Evolutionary conservation across 2,797 vertebrate genomes (phyloP).

Genomic region (Bryconaethiops microstoma): DNA sequence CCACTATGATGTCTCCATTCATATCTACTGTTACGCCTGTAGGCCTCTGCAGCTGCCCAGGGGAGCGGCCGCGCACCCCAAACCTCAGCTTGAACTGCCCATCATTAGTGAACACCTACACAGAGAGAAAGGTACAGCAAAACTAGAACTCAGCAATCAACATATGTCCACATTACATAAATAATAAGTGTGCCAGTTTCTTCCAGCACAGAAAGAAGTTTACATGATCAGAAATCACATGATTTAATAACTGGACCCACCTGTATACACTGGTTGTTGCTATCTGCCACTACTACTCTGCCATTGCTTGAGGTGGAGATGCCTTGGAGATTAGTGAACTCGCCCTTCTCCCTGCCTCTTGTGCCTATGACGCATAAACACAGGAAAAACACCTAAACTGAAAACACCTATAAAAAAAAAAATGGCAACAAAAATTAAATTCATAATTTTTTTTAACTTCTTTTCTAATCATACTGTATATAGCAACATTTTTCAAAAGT

Average conservation of each 20-base stretch:
- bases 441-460: too few species aligned
- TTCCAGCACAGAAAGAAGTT: too few species aligned
- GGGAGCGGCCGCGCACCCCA: constrained; percentile 91
- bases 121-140: neutral
- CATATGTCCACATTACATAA: too few species aligned
- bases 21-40: constrained; percentile 91
- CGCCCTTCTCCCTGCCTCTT: constrained; percentile 92
- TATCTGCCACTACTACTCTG: constrained; percentile 94
- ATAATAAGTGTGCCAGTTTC: neutral
- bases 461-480: too few species aligned
- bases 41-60: constrained; percentile 93
- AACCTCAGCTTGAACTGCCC: constrained; percentile 96
- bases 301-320: constrained; percentile 89
- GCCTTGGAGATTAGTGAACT: constrained; percentile 96
- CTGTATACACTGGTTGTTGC: constrained; percentile 98
- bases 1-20: constrained; percentile 93
- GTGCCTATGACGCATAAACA: constrained; percentile 75
- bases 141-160: neutral
- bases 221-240: too few species aligned
- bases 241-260: constrained; percentile 64
- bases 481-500: too few species aligned
- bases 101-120: constrained; percentile 91
- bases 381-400: constrained; percentile 2
- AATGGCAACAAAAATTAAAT: too few species aligned
- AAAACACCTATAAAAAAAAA: too few species aligned